Conservation (phyloP, 2,113 vertebrate genomes). For the Pelobates fuscus region DNA sequence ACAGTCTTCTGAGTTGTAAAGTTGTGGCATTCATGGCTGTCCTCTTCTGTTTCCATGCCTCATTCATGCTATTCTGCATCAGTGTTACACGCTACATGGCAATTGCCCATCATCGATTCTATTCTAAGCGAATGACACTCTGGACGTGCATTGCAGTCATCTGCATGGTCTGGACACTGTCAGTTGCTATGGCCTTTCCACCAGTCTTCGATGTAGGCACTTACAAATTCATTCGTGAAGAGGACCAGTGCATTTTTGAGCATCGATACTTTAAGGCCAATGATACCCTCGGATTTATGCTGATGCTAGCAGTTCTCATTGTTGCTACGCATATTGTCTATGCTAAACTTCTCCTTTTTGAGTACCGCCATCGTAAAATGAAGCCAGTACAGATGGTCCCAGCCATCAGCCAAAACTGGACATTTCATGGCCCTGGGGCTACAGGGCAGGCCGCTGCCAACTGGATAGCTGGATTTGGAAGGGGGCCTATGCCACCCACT, state of each 20-base stretch:
- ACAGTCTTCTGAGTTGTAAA: constrained; percentile 89
- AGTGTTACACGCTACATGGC: constrained; percentile 93
- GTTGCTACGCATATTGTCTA: constrained; percentile 91
- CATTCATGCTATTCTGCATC: constrained; percentile 94
- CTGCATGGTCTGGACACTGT: constrained; percentile 93
- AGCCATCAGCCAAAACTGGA: constrained; percentile 95
- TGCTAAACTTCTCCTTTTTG: constrained; percentile 89
- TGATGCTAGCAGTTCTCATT: constrained; percentile 91
- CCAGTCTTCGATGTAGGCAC: constrained; percentile 91
- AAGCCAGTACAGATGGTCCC: constrained; percentile 92
- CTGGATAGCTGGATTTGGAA: constrained; percentile 92
- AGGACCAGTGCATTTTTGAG: constrained; percentile 94
- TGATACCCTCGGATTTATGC: constrained; percentile 93
- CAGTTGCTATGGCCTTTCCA: constrained; percentile 91
- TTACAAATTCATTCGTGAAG: constrained; percentile 90
- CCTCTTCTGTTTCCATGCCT: constrained; percentile 91
- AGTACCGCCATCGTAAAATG: constrained; percentile 93
- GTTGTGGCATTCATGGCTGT: constrained; percentile 93
- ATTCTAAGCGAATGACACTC: constrained; percentile 92
- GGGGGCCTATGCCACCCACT: constrained; percentile 91
- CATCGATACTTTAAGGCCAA: constrained; percentile 94
- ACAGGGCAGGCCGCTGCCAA: constrained; percentile 92
- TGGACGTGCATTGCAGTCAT: constrained; percentile 91
- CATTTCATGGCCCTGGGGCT: constrained; percentile 91
- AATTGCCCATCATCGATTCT: constrained; percentile 92